These are phyloP conservation scores for Halcyon badia DNA, from an alignment of 2,797 vertebrate species.

Conservation along the genomic window DNA sequence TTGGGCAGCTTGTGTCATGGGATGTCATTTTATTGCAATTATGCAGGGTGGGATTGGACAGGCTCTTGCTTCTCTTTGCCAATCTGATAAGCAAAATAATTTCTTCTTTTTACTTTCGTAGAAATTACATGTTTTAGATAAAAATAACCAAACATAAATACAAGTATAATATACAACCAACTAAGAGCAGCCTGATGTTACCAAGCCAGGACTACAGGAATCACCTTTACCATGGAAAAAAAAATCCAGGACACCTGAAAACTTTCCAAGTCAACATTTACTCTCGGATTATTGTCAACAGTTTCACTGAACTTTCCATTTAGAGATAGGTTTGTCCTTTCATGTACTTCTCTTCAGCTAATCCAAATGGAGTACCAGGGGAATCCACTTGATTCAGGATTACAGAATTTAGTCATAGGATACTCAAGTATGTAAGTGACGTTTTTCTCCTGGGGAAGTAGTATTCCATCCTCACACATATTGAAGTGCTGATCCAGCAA, in stretches of 20 bases:
- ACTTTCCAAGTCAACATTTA: slow-evolving; percentile 43
- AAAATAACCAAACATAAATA: slow-evolving; percentile 39
- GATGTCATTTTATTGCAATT: slow-evolving; percentile 53
- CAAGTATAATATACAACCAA: neutral
- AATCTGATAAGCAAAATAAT: slow-evolving; percentile 50
- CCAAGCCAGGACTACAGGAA: neutral
- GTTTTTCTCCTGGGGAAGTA: neutral
- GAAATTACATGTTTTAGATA: slow-evolving; percentile 35
- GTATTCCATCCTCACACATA: neutral
- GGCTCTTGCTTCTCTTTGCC: slow-evolving; percentile 41
- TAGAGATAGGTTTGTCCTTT: slow-evolving; percentile 24
- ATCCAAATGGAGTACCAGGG: slow-evolving; percentile 24
- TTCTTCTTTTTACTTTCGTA: slow-evolving; percentile 21
- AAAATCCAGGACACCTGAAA: neutral
- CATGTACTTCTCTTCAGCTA: neutral
- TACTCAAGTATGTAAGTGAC: slow-evolving; percentile 8
- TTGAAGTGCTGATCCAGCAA: slow-evolving; percentile 51
- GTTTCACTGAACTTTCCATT: slow-evolving; percentile 4
- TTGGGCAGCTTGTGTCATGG: slow-evolving; percentile 52
- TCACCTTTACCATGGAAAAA: neutral
- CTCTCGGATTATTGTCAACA: neutral
- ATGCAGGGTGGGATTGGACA: slow-evolving; percentile 55
- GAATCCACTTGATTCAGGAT: neutral
- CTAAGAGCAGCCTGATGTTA: neutral
- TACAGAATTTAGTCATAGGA: slow-evolving; percentile 1